Evolutionary conservation across 2,888 invertebrate genomes (phyloP), one percentile per base, ranked within the genome.

Genomic region (Sinopyrophorus schimmeli): DNA sequence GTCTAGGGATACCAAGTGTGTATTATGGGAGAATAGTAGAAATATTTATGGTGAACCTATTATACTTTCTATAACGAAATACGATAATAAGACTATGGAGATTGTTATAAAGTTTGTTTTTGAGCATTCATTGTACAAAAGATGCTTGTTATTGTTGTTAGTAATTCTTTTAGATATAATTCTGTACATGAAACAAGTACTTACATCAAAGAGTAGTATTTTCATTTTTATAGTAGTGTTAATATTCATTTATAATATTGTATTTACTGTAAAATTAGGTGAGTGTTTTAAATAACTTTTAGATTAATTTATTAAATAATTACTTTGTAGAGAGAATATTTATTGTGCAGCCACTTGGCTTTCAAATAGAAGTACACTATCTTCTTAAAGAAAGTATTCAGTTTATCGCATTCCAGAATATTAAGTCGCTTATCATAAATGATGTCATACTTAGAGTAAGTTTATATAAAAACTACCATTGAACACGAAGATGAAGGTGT

Each of bases 401-500:
- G 3, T 74, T 73, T 46, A 62, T 76, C 10, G 68, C 74, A 6
- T 62, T 66, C 7, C 59, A 66, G 0, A 55, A 65, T 40, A 64
- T 76, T 5, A 61, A 73, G 20, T 73, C 75, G 49, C 55, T 75
- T 7, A 70, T 75, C 1, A 70, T 76, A 6, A 76, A 76, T 44
- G 76, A 76, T 67, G 75, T 75, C 1, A 69, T 76, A 14, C 70
- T 71, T 32, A 64, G 73, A 65, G 76, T 76, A 62, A 50, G 65
- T 55, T n/a, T n/a, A n/a, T n/a, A n/a, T n/a, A n/a, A n/a, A n/a
- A n/a, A n/a, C n/a, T n/a, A n/a, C n/a, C n/a, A n/a, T n/a, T n/a
- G n/a, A n/a, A n/a, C n/a, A n/a, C n/a, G 11, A 7, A 12, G n/a
- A 14, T 14, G 21, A 12, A 3, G 5, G 15, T 32, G 12, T 20